phyloP scores from a whole-genome alignment of 2,888 invertebrate species.

The Leucoptera coffeella region DNA sequence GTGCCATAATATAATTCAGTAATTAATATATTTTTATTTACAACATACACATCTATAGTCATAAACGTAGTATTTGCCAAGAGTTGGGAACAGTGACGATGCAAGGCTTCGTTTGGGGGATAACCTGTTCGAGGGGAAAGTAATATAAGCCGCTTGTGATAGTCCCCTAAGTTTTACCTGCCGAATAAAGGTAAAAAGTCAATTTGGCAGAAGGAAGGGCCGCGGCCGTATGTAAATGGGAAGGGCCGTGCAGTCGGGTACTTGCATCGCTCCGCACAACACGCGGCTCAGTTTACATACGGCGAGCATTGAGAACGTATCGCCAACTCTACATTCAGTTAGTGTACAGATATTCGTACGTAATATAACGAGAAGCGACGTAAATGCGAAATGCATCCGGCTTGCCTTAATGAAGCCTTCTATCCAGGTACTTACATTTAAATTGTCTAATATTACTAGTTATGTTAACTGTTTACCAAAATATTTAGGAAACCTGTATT shows the following conservation, averaged over 20 bases:
- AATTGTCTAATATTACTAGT: too few relatives aligned
- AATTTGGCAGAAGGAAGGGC: constrained; percentile 48
- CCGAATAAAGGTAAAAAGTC: constrained; percentile 51
- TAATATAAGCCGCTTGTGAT: constrained; percentile 24
- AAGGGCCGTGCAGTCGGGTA: constrained; percentile 40
- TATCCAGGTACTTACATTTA: not conserved
- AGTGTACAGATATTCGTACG: too few relatives aligned
- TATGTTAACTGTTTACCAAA: too few relatives aligned
- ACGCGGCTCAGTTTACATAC: constrained; percentile 19
- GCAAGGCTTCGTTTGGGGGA: constrained; percentile 11
- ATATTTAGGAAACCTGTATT: too few relatives aligned
- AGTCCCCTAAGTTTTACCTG: constrained; percentile 46
- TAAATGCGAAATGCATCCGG: not conserved
- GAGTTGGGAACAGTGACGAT: constrained; percentile 10
- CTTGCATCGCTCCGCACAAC: constrained; percentile 16
- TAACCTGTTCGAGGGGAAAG: constrained; percentile 20
- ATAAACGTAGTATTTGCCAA: constrained; percentile 2
- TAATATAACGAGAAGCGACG: too few relatives aligned
- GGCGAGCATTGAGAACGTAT: too few relatives aligned
- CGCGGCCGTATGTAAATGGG: constrained; percentile 44
- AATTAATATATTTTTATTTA: too few relatives aligned
- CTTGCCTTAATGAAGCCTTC: not conserved
- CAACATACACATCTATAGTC: too few relatives aligned
- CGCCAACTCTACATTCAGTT: too few relatives aligned
- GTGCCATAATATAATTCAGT: too few relatives aligned